Evolutionary conservation across 1,140 invertebrate species (phyloP), one percentile per base, ranked within the genome.

Genomic region (Eubasilissa regina): DNA sequence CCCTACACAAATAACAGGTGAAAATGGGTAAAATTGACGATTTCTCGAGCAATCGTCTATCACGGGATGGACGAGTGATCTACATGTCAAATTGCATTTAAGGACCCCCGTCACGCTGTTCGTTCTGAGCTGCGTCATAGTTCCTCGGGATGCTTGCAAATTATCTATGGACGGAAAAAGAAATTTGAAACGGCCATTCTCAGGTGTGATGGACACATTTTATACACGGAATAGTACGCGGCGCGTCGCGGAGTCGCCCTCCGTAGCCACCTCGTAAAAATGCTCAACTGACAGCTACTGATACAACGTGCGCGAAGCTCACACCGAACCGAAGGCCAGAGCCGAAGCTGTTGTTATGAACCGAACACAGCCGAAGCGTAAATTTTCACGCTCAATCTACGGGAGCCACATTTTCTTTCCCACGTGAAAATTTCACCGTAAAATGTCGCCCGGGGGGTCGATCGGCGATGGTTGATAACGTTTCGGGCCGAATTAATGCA

Each of bases 1-100:
- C 35, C 12, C 19, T 73, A 73, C 48, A 73, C 68, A 73, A 73
- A 53, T 73, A 55, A 73, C 51, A 73, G 68, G 68, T 73, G 68
- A 73, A 73, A 73, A 73, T 53, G 47, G 47, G 35, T 55, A 55
- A 48, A 73, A 73, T 73, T 73, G 68, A 73, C 68, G 68, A 25
- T 53, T 55, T 73, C 47, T 21, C 19, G 48, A 47, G 51, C 15
- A 53, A n/a, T 73, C 19, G 15, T 11, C 19, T 21, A 55, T 55
- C 68, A 73, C 68, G 68, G 68, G 68, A 53, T 11, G 35, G 51
- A 73, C 47, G 68, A 53, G 47, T 73, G 68, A 73, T 73, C 48
- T 73, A 55, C 35, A 25, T 35, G 68, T 53, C 47, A 73, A 55
- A 55, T 55, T 35, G 68, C 68, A 73, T 10, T 7, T 4, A 17